phyloP scores from a whole-genome alignment of 2,888 invertebrate genomes.

The Xanthia icteritia region DNA sequence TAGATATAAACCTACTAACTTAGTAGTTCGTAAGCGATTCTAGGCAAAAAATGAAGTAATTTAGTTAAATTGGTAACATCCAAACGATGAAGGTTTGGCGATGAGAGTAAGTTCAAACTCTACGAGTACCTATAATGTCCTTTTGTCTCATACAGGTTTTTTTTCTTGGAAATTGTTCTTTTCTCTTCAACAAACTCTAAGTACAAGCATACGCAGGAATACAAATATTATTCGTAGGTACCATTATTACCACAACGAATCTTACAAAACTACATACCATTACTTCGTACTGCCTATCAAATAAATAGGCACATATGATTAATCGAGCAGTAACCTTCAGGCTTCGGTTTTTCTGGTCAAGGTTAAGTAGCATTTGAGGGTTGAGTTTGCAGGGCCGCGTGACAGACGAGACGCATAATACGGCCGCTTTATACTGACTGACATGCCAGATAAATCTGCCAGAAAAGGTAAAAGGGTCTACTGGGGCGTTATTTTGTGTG shows the following conservation, averaged over 20 bases:
- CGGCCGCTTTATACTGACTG: slow-evolving; percentile 56
- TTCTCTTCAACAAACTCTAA: not conserved
- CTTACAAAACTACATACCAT: slow-evolving; percentile 24
- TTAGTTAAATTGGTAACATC: not conserved
- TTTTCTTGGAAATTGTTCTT: not conserved
- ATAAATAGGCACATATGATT: slow-evolving; percentile 53
- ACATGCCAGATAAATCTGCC: slow-evolving; percentile 56
- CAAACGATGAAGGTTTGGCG: not conserved
- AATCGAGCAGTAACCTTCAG: slow-evolving; percentile 58
- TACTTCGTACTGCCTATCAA: slow-evolving; percentile 26
- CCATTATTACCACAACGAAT: slow-evolving; percentile 17
- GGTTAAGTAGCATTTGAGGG: slow-evolving; percentile 51
- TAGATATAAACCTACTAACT: not conserved
- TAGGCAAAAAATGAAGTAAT: not conserved
- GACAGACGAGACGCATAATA: slow-evolving; percentile 58
- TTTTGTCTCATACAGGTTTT: not conserved
- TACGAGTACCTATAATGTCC: not conserved
- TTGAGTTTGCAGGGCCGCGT: slow-evolving; percentile 40
- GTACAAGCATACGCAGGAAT: not conserved
- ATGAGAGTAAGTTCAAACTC: not conserved
- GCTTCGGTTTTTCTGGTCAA: slow-evolving; percentile 47
- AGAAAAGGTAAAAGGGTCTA: slow-evolving; percentile 45
- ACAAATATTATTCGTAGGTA: not conserved
- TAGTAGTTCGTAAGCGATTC: not conserved
- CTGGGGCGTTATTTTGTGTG: slow-evolving; percentile 39